phyloP scores from a whole-genome alignment of 1,140 invertebrate genomes.

The Drosophila kurseongensis region DNA sequence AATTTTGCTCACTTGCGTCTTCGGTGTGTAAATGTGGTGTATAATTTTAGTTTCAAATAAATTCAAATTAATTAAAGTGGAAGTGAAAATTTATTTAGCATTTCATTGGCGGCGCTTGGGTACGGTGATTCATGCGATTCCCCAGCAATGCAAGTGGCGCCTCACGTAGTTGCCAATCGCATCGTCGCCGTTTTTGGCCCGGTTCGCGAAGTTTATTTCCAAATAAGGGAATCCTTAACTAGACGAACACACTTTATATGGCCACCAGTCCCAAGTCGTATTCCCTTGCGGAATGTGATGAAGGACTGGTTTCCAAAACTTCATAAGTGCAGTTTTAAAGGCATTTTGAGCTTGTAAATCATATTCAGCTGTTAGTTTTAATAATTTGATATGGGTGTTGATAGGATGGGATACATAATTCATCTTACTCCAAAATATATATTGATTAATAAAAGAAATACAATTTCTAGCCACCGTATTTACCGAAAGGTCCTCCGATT shows the following conservation, averaged over 20 bases:
- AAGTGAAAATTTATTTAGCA: constrained; percentile 81
- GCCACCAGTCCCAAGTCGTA: constrained; percentile 2
- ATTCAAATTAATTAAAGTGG: constrained; percentile 82
- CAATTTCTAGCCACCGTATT: constrained; percentile 2
- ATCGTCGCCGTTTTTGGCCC: constrained; percentile 51
- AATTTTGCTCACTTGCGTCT: constrained; percentile 36
- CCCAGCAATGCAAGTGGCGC: constrained; percentile 65
- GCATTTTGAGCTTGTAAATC: no score
- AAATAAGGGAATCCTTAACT: constrained; percentile 40
- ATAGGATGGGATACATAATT: no score
- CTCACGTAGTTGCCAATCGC: constrained; percentile 54
- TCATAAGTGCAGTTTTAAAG: no score
- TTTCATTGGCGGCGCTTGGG: constrained; percentile 61
- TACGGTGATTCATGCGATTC: constrained; percentile 56
- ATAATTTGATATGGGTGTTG: no score
- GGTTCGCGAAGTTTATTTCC: constrained; percentile 48
- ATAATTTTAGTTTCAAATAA: constrained; percentile 77
- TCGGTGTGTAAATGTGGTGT: constrained; percentile 53
- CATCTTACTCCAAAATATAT: not conserved
- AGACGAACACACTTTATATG: constrained; percentile 12
- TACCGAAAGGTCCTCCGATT: not conserved
- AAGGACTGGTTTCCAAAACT: constrained; percentile 45
- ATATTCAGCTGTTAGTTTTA: no score
- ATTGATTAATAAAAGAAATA: constrained; percentile 15
- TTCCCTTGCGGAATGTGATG: constrained; percentile 64